Conservation (phyloP, 2,797 vertebrate genomes). For the Nothura maculosa region DNA sequence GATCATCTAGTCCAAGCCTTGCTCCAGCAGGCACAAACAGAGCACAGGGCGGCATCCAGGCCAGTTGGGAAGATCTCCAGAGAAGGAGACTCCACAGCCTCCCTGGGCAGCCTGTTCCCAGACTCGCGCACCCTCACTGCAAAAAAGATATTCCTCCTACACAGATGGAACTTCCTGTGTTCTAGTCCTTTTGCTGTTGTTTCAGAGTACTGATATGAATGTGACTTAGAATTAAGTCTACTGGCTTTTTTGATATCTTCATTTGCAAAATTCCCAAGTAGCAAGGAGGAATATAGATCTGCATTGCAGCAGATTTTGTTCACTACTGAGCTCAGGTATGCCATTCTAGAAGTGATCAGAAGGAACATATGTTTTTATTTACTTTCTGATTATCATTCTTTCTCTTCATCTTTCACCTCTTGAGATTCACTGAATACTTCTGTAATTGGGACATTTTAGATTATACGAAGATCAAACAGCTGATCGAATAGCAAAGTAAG, state of each 20-base stretch:
- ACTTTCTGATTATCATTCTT: background rate
- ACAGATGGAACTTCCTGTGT: too few relatives aligned
- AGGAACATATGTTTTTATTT: background rate
- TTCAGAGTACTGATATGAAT: background rate
- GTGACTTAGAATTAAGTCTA: background rate
- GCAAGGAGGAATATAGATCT: fast-evolving
- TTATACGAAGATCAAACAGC: background rate
- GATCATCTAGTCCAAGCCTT: too few relatives aligned
- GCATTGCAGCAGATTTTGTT: background rate
- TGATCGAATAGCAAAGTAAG: background rate
- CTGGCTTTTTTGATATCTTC: background rate
- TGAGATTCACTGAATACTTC: background rate
- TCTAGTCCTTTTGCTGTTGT: background rate
- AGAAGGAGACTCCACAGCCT: too few relatives aligned
- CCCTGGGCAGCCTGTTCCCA: too few relatives aligned
- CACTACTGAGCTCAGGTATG: background rate
- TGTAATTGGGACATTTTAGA: background rate
- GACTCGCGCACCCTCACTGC: too few relatives aligned
- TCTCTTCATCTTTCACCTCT: background rate
- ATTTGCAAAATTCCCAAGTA: background rate
- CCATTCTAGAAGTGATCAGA: background rate
- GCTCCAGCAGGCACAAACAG: too few relatives aligned
- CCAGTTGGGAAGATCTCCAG: too few relatives aligned
- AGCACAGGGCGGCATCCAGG: too few relatives aligned
- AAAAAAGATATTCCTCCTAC: too few relatives aligned